phyloP scores from a whole-genome alignment of 2,113 vertebrate genomes.

The Phocoena phocoena region DNA sequence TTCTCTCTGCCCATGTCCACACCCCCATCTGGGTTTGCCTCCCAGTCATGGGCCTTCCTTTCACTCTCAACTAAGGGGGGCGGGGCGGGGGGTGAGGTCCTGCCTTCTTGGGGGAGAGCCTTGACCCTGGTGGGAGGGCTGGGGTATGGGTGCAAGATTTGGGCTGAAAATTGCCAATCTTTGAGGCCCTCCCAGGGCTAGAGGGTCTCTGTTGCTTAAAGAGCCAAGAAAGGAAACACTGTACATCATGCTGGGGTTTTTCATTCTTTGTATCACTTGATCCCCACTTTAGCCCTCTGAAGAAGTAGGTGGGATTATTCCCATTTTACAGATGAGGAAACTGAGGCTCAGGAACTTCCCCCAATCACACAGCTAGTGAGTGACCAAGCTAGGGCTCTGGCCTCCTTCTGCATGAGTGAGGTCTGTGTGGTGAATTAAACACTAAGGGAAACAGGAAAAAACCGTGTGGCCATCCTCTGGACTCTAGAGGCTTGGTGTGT shows the following conservation, averaged over 20 bases:
- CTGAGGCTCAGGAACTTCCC: neutral
- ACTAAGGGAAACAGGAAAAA: neutral
- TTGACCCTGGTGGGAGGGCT: neutral
- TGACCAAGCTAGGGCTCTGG: neutral
- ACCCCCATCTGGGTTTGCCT: neutral
- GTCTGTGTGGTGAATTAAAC: neutral
- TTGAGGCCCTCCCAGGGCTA: neutral
- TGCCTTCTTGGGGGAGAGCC: neutral
- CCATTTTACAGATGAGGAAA: slow-evolving; percentile 31
- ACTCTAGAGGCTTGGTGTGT: neutral
- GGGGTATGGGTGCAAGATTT: neutral
- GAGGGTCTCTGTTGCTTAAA: neutral
- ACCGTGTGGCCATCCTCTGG: neutral
- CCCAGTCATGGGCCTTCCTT: neutral
- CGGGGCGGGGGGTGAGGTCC: neutral
- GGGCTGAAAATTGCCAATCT: neutral
- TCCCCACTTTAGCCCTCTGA: neutral
- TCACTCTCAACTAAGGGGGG: neutral
- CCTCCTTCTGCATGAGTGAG: neutral
- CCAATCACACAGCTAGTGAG: neutral
- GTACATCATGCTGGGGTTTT: neutral
- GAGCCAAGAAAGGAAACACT: neutral
- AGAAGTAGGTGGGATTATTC: neutral
- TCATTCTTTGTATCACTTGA: neutral
- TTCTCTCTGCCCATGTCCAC: neutral